Percentiles rank a stretch among this genome's conserved stretches.
Conservation (phyloP, 2,797 vertebrate species). For the Galago senegalensis region DNA sequence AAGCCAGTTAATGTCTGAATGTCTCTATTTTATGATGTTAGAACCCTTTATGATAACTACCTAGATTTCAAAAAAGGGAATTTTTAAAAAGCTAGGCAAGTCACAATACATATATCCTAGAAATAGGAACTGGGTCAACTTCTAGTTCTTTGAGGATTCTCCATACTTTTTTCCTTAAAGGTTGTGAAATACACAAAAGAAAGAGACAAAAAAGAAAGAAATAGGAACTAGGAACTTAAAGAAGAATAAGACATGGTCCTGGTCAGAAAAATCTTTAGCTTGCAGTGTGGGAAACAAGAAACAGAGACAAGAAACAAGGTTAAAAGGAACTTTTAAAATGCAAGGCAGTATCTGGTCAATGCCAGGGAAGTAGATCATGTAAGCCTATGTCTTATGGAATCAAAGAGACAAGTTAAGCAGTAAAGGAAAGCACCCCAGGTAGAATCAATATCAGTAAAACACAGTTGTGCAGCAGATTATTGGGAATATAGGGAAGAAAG, state of each 20-base stretch:
- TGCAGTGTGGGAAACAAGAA: not conserved
- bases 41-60: not conserved
- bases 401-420: not conserved
- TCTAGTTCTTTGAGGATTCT: no score
- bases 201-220: not conserved
- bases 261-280: not conserved
- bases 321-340: not conserved
- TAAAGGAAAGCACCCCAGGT: not conserved
- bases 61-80: not conserved
- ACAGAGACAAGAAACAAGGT: not conserved
- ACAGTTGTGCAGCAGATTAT: not conserved
- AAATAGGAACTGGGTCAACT: not conserved
- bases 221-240: not conserved
- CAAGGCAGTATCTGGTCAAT: not conserved
- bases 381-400: not conserved
- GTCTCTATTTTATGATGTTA: constrained; percentile 9
- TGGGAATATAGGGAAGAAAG: rapidly evolving
- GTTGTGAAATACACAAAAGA: no score
- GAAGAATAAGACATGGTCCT: not conserved
- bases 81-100: not conserved
- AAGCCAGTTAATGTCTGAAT: not conserved
- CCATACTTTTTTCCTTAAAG: no score
- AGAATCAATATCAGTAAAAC: not conserved
- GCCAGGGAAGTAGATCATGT: not conserved
- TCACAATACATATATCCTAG: not conserved